phyloP scores from a whole-genome alignment of 2,888 invertebrate species.

The Eubasilissa splendida region DNA sequence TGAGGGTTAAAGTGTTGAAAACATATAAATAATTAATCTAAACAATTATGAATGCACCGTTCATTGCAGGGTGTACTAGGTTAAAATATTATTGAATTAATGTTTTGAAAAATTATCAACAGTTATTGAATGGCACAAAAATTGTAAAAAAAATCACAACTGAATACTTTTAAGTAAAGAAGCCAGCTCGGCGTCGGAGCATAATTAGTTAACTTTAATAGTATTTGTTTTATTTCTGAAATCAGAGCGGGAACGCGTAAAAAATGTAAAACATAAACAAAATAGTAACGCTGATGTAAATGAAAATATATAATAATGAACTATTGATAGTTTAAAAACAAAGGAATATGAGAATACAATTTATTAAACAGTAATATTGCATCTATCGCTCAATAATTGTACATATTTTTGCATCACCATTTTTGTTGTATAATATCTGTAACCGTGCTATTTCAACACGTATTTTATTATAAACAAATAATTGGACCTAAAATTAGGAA shows the following conservation, averaged over 20 bases:
- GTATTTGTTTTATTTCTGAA: too few species aligned
- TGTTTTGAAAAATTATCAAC: neutral
- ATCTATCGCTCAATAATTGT: too few species aligned
- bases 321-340: neutral
- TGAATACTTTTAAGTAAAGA: too few species aligned
- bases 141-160: too few species aligned
- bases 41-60: neutral
- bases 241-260: too few species aligned
- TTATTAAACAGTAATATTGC: neutral
- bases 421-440: neutral
- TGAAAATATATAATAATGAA: neutral
- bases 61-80: neutral
- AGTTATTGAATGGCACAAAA: neutral
- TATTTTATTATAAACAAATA: too few species aligned
- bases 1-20: neutral
- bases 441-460: neutral
- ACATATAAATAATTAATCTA: constrained; percentile 1
- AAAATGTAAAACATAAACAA: too few species aligned
- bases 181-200: too few species aligned
- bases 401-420: neutral
- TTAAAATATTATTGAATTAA: constrained; percentile 3
- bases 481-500: neutral
- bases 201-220: too few species aligned
- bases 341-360: constrained; percentile 5
- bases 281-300: neutral